Evolutionary conservation across 2,797 vertebrate species (phyloP).

Genomic region (Enteromius viviparus): DNA sequence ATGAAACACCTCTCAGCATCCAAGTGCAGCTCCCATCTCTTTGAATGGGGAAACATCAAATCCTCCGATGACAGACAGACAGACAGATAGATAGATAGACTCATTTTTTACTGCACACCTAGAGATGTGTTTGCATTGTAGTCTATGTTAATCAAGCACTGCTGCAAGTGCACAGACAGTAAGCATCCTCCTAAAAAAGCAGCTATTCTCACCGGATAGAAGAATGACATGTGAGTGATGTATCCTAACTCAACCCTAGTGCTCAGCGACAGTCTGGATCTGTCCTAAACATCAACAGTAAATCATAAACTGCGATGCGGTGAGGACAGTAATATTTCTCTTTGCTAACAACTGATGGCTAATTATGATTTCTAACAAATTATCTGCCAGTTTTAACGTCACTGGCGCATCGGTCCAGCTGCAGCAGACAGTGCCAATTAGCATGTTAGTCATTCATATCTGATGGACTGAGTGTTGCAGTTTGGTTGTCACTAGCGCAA

Average conservation of each 20-base stretch:
- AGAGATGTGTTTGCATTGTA: neutral
- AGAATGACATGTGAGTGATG: neutral
- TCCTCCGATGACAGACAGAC: too few relatives aligned
- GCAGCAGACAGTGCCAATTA: constrained; percentile 48
- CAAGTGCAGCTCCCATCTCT: too few relatives aligned
- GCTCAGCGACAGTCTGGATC: neutral
- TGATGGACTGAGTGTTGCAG: constrained; percentile 35
- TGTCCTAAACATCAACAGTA: constrained; percentile 3
- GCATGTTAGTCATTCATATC: constrained; percentile 39
- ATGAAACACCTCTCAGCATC: too few relatives aligned
- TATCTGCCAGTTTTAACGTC: constrained; percentile 34
- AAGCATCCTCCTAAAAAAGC: neutral
- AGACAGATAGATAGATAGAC: neutral
- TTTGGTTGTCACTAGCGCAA: constrained; percentile 51
- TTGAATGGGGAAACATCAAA: too few relatives aligned
- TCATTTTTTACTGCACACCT: neutral
- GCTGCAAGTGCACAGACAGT: neutral
- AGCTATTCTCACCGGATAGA: neutral
- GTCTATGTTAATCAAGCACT: neutral
- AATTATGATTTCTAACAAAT: constrained; percentile 46
- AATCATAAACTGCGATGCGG: constrained; percentile 20
- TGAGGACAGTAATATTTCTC: constrained; percentile 26
- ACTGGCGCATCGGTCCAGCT: constrained; percentile 38
- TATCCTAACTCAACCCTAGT: neutral
- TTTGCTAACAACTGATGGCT: constrained; percentile 29